These are phyloP conservation scores for Pelmatolapia mariae DNA, from an alignment of 2,113 vertebrate species.

Conservation along the genomic window DNA sequence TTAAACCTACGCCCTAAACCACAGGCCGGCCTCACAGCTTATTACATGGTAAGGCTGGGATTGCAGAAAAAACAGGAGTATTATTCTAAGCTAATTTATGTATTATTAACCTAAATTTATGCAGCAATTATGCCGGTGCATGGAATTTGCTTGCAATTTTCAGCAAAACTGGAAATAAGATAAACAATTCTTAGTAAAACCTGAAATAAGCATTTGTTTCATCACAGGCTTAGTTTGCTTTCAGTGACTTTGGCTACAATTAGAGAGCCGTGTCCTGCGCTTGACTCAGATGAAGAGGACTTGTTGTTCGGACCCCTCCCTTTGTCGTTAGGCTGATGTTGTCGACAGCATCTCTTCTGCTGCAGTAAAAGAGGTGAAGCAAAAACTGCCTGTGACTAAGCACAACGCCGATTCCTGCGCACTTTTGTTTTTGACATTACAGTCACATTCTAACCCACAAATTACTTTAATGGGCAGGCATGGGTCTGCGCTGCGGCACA, in stretches of 20 bases:
- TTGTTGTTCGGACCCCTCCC: constrained; percentile 50
- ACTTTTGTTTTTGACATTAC: constrained; percentile 65
- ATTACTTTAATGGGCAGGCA: constrained; percentile 57
- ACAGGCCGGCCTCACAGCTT: constrained; percentile 27
- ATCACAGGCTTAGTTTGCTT: constrained; percentile 2
- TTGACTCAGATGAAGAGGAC: constrained; percentile 31
- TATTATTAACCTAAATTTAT: constrained; percentile 27
- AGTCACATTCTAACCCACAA: constrained; percentile 51
- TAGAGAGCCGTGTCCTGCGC: constrained; percentile 26
- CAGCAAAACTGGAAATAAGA: neutral
- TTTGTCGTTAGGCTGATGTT: constrained; percentile 6
- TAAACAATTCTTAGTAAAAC: neutral
- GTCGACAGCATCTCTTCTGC: constrained; percentile 17
- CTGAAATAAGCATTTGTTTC: neutral
- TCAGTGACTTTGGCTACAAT: neutral
- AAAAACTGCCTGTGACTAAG: constrained; percentile 31
- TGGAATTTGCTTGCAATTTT: neutral
- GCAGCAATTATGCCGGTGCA: neutral
- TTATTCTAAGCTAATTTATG: constrained; percentile 23
- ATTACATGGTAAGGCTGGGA: constrained; percentile 34
- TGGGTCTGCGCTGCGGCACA: constrained; percentile 40
- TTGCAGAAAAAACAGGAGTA: constrained; percentile 8
- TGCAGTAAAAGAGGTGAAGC: neutral
- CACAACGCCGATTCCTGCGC: constrained; percentile 11
- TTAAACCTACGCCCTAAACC: constrained; percentile 47